phyloP scores from a whole-genome alignment of 2,113 vertebrate species.

The Aleadryas rufinucha region DNA sequence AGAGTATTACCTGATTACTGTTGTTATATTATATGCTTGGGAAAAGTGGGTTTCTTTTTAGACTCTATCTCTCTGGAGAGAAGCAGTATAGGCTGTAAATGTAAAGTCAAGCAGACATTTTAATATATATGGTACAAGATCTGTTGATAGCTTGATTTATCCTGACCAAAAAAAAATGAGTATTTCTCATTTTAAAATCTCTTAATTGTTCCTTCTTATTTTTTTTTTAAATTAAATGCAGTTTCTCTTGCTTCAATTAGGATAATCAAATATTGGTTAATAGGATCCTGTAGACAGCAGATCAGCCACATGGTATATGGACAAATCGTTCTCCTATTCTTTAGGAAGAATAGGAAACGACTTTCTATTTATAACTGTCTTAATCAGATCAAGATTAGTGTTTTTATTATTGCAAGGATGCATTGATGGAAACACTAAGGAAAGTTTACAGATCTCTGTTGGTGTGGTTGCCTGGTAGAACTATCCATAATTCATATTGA shows the following conservation, averaged over 20 bases:
- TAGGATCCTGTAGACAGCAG: background rate
- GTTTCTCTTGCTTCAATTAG: background rate
- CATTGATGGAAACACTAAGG: background rate
- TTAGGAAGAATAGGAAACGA: background rate
- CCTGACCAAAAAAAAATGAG: background rate
- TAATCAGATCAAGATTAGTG: background rate
- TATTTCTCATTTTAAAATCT: background rate
- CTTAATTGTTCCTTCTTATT: background rate
- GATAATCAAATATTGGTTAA: background rate
- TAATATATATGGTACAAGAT: background rate
- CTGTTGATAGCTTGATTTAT: background rate
- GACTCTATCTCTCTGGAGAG: background rate
- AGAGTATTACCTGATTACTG: background rate
- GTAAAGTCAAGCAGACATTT: background rate
- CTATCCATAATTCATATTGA: background rate
- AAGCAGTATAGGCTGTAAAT: background rate
- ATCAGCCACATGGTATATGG: background rate
- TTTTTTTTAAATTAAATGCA: background rate
- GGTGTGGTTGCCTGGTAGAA: background rate
- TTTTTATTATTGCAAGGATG: background rate
- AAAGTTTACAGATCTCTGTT: background rate
- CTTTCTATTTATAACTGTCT: background rate
- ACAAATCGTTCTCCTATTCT: background rate
- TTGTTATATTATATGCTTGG: background rate
- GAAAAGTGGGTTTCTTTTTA: background rate